Percentiles rank a stretch among this genome's conserved stretches.
Conservation (phyloP, 2,888 invertebrate species). For the Kryphioiulus occultus region DNA sequence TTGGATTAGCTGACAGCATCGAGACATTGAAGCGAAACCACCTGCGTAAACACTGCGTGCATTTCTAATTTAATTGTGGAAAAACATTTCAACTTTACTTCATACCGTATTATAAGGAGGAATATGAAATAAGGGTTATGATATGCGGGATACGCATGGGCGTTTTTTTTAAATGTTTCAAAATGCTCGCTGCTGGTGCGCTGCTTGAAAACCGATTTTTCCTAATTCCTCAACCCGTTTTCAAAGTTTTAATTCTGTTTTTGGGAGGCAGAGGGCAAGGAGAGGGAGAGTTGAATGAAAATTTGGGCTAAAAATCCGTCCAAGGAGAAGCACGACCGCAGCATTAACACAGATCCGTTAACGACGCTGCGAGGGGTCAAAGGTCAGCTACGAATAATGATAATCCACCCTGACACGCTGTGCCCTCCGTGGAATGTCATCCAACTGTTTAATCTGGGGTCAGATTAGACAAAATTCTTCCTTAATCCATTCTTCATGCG, state of each 20-base stretch:
- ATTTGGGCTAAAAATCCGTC: neutral
- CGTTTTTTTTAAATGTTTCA: neutral
- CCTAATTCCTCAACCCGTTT: neutral
- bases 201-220: neutral
- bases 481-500: neutral
- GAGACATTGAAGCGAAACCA: neutral
- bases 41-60: neutral
- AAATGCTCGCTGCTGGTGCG: neutral
- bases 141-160: neutral
- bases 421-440: neutral
- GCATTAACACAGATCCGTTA: constrained; percentile 26
- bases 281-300: neutral
- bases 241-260: neutral
- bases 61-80: constrained; percentile 22
- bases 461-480: neutral
- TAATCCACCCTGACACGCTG: constrained; percentile 12
- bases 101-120: neutral
- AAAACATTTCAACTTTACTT: neutral
- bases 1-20: neutral
- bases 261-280: constrained; percentile 2
- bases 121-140: neutral
- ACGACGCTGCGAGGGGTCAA: neutral
- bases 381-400: neutral
- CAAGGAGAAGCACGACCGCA: neutral
- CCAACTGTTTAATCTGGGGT: neutral